Base-by-base conservation (phyloP, 2,113 vertebrate species). In the Crotalus viridis region DNA sequence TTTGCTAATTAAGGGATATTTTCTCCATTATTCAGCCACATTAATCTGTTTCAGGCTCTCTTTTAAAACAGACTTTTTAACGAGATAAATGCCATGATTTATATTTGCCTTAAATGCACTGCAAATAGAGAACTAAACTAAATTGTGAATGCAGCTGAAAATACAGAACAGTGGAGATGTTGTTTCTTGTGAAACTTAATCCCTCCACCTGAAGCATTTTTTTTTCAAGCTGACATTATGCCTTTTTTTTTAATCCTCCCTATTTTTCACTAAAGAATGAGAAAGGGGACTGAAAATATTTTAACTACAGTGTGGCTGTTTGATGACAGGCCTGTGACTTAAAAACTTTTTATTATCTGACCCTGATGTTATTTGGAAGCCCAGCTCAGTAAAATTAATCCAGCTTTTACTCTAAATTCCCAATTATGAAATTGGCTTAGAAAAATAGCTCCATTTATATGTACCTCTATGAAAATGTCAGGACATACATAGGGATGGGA, bases 321-420 rank as follows among this genome's bases (percentile, higher is more conserved):
- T 90, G 8, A 89, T 26, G 33, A 26, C 0, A 0, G 0, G 39
- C 59, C 48, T 0, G 13, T 0, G 0, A 87, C 0, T 86, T 5
- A 9, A 91, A 91, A 85, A 39, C n/a, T 9, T 81, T 81, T 28
- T 1, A 0, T 48, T 21, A 0, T 26, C 15, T 21, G n/a, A 0
- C 43, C 3, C 33, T 81, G 33, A 81, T 81, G 13, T 6, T 1
- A 19, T 81, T 21, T n/a, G 10, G 48, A 5, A 28, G 19, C 15
- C n/a, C 8, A 28, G 6, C 4, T 39, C n/a, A 43, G 17, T 39
- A 56, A 46, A 39, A 19, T 15, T 69, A 43, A 3, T 24, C 22
- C 26, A 21, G 15, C 43, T 46, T 28, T 81, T 9, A 4, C 4
- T 54, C 21, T 19, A 28, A 12, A 51, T 13, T 55, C 17, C 48